Evolutionary conservation across 2,797 vertebrate genomes (phyloP), one percentile per base, ranked within the genome.

Genomic region (Podarcis siculus): DNA sequence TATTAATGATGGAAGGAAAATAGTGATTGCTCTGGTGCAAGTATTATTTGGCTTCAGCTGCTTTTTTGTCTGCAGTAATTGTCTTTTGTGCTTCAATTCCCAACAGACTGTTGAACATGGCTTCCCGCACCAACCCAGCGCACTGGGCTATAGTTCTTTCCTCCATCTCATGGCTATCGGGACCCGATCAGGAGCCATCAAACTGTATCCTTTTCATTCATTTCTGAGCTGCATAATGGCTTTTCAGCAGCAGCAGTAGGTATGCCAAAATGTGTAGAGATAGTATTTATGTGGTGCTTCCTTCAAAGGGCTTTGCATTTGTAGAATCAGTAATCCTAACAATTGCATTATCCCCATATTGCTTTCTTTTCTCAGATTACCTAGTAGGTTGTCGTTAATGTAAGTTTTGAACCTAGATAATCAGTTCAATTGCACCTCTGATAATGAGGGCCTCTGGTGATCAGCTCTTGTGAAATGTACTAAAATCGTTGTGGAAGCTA

Each of bases 71-170:
- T 55, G 17, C 49, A 39, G 3, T 66, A 12, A 71, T n/a, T 93
- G 0, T 0, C 58, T 42, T 39, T 79, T 78, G 90, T 89, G 10
- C 0, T 83, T 94, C 83, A 71, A 5, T 85, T 95, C 91, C 87
- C 67, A 45, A 55, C 95, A 99, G 99, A 99, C 98, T 0, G 98
- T 99, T 93, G 99, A 99, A 90, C 99, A 99, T 97, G 99, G 99
- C 81, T 99, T 99, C 95, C 99, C 99, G 3, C 98, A 99, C 94
- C 99, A 99, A 94, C 99, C 99, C 94, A 99, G 98, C 1, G 98
- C 99, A 32, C 95, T 99, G 77, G 98, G 98, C 86, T 99, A 98
- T 89, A 99, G 98, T 92, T 96, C 98, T 0, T 97, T 96, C 39
- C 97, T 99, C 55, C 97, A 93, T 76, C 97, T 99, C 85, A 97